These are phyloP conservation scores for Thera obeliscata DNA, from an alignment of 2,888 invertebrate genomes.

Conservation along the genomic window DNA sequence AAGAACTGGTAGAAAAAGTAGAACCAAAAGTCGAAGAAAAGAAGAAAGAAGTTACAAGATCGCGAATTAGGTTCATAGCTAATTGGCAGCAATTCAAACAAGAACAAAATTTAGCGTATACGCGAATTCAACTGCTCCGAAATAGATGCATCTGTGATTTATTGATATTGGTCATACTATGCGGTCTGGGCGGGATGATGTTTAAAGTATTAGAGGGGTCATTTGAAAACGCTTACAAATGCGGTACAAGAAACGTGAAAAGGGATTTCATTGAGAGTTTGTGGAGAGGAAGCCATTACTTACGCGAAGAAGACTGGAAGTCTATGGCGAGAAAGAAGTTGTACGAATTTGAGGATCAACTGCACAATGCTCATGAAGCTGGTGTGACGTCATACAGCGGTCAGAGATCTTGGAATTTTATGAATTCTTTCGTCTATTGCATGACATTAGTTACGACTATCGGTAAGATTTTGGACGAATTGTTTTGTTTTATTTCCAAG, in stretches of 20 bases:
- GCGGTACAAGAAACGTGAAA: slow-evolving; percentile 93
- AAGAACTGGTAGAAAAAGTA: slow-evolving; percentile 54
- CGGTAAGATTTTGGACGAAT: slow-evolving; percentile 85
- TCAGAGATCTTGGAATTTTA: slow-evolving; percentile 93
- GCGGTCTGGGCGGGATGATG: slow-evolving; percentile 91
- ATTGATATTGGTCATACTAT: slow-evolving; percentile 88
- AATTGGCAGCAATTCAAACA: slow-evolving; percentile 85
- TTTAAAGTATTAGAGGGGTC: slow-evolving; percentile 93
- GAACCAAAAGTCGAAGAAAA: slow-evolving; percentile 54
- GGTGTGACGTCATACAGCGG: slow-evolving; percentile 94
- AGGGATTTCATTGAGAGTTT: slow-evolving; percentile 93
- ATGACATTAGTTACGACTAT: slow-evolving; percentile 94
- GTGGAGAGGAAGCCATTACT: slow-evolving; percentile 92
- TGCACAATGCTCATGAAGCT: slow-evolving; percentile 92
- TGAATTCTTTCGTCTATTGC: slow-evolving; percentile 94
- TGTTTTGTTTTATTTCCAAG: slow-evolving; percentile 5
- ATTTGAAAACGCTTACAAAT: slow-evolving; percentile 94
- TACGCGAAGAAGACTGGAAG: slow-evolving; percentile 96
- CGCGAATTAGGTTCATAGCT: slow-evolving; percentile 72
- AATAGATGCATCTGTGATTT: slow-evolving; percentile 89
- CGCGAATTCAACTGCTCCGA: slow-evolving; percentile 80
- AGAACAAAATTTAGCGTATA: slow-evolving; percentile 84
- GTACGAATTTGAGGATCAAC: slow-evolving; percentile 93
- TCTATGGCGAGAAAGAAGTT: slow-evolving; percentile 91
- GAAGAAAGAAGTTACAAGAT: slow-evolving; percentile 57